Evolutionary conservation across 2,888 invertebrate genomes (phyloP).

Genomic region (Augochlorella aurata): DNA sequence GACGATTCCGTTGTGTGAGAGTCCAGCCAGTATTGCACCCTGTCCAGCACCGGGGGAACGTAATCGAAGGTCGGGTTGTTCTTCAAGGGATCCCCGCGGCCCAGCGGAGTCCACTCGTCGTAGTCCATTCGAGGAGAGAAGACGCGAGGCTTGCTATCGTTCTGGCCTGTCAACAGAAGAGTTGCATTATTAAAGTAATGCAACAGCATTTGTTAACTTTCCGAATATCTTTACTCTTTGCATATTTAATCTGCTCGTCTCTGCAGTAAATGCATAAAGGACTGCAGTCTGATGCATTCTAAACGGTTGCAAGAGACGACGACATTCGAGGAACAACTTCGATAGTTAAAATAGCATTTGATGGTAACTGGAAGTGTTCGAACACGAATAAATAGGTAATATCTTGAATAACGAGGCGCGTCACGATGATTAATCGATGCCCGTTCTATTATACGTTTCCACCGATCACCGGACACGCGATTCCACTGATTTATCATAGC

Average conservation of each 20-base stretch:
- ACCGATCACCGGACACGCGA: constrained; percentile 19
- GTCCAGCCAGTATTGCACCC: constrained; percentile 91
- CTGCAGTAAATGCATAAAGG: no score
- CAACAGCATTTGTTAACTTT: no score
- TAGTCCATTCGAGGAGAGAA: constrained; percentile 91
- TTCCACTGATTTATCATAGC: constrained; percentile 51
- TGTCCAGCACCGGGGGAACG: constrained; percentile 90
- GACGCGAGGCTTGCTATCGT: constrained; percentile 77
- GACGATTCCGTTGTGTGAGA: constrained; percentile 85
- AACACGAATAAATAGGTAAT: constrained; percentile 2
- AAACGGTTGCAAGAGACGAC: no score
- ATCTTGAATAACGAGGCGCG: constrained; percentile 42
- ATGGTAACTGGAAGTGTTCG: neutral
- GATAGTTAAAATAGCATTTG: neutral
- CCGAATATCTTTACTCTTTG: no score
- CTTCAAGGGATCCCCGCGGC: constrained; percentile 90
- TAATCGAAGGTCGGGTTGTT: constrained; percentile 94
- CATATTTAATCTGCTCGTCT: no score
- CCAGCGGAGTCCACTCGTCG: constrained; percentile 93
- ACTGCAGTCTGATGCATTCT: no score
- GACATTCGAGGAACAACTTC: no score
- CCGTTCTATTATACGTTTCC: constrained; percentile 46
- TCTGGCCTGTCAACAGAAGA: constrained; percentile 65
- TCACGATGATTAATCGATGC: constrained; percentile 50
- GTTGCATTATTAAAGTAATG: no score